phyloP scores from a whole-genome alignment of 2,888 invertebrate species.

The Oscheius sp. region DNA sequence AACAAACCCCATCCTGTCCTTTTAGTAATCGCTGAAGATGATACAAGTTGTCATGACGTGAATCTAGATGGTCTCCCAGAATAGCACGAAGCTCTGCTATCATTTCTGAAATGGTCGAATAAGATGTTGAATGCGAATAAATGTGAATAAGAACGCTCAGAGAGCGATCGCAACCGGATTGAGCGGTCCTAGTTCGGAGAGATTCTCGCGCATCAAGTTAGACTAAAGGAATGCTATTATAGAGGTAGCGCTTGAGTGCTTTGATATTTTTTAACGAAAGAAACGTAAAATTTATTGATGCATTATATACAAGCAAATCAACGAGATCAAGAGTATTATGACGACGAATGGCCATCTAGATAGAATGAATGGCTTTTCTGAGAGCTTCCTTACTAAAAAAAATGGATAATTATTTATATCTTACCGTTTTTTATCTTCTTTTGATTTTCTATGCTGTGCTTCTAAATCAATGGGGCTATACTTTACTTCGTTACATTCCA shows the following conservation, averaged over 20 bases:
- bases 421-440: neutral
- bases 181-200: too few relatives aligned
- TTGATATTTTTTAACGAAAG: too few relatives aligned
- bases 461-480: neutral
- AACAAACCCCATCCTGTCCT: conserved; percentile 33
- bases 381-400: conserved; percentile 1
- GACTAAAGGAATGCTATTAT: neutral
- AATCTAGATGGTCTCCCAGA: conserved; percentile 12
- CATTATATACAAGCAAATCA: neutral
- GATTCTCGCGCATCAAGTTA: too few relatives aligned
- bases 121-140: neutral
- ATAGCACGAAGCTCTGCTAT: conserved; percentile 16
- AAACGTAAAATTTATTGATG: conserved; percentile 3
- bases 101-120: neutral
- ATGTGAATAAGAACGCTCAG: conserved; percentile 6
- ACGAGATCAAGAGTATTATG: neutral
- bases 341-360: neutral
- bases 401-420: neutral
- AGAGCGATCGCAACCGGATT: conserved; percentile 10
- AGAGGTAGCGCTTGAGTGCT: too few relatives aligned
- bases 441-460: neutral
- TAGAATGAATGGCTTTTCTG: conserved; percentile 10
- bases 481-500: neutral
- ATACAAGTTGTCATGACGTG: conserved; percentile 30
- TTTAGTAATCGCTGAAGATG: conserved; percentile 29